Conservation (phyloP, 92 coral and sea anemone genomes). For the Palythoa grandiflora region DNA sequence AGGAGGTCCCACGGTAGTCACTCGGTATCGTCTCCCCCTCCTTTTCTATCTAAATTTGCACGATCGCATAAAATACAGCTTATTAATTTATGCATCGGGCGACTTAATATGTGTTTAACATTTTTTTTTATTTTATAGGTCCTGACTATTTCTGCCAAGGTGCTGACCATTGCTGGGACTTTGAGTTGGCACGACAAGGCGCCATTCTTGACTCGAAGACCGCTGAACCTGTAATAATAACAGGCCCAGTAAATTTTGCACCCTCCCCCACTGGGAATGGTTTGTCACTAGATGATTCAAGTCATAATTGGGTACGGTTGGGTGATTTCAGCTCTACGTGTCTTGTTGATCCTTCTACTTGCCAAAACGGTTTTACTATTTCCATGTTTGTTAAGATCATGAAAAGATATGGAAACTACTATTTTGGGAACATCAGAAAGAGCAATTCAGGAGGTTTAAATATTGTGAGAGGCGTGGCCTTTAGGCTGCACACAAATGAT, state of each 20-base stretch:
- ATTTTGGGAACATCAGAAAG: constrained; percentile 35
- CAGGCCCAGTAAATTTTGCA: background rate
- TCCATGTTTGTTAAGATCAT: constrained; percentile 37
- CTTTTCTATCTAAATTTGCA: too few relatives aligned
- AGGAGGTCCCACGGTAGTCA: too few relatives aligned
- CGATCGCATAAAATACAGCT: too few relatives aligned
- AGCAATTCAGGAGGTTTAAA: background rate
- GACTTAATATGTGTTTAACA: too few relatives aligned
- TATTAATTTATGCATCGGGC: too few relatives aligned
- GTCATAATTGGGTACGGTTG: constrained; percentile 7
- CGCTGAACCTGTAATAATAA: background rate
- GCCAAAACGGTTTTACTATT: constrained; percentile 33
- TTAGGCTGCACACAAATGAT: background rate
- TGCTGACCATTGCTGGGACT: constrained; percentile 47
- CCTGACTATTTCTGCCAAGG: constrained; percentile 39
- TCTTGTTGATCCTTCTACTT: constrained; percentile 44
- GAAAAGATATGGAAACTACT: background rate
- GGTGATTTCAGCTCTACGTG: constrained; percentile 30
- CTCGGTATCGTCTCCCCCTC: too few relatives aligned
- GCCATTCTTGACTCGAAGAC: constrained; percentile 43
- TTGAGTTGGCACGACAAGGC: constrained; percentile 26
- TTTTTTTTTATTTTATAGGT: background rate
- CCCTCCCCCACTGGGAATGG: constrained; percentile 46
- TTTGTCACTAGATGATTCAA: background rate
- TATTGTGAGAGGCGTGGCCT: constrained; percentile 25